Percentiles rank a stretch among this genome's conserved stretches.
phyloP scores from a whole-genome alignment of 2,113 vertebrate species.

The Macquaria ambigua region DNA sequence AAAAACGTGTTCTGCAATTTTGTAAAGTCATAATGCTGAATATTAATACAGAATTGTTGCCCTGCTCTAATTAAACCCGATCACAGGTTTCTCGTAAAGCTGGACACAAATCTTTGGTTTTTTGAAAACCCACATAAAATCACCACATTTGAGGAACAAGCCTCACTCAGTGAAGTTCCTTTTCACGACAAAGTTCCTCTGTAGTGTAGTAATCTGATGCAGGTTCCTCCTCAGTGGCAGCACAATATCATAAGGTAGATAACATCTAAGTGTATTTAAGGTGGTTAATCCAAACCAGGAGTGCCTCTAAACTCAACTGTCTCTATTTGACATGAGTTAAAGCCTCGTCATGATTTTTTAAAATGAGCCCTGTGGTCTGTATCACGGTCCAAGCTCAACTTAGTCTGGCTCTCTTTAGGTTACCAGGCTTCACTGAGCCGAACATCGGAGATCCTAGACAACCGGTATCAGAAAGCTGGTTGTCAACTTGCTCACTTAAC shows the following conservation, averaged over 20 bases:
- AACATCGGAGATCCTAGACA: not conserved
- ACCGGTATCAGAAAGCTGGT: not conserved
- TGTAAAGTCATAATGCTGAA: not conserved
- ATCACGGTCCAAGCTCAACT: not conserved
- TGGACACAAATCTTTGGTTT: not conserved
- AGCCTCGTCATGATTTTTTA: not conserved
- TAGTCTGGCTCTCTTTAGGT: not conserved
- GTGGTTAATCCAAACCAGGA: not conserved
- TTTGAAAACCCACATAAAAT: slow-evolving; percentile 17
- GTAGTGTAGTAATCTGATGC: slow-evolving; percentile 8
- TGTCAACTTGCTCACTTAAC: no score
- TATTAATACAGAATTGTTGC: not conserved
- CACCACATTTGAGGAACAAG: slow-evolving; percentile 52
- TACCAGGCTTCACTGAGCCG: not conserved
- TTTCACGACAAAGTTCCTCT: slow-evolving; percentile 32
- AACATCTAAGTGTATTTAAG: not conserved
- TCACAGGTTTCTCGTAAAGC: not conserved
- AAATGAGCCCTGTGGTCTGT: not conserved
- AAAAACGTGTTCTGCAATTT: not conserved
- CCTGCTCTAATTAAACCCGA: not conserved
- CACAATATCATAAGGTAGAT: not conserved
- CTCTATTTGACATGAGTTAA: not conserved
- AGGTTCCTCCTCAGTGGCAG: slow-evolving; percentile 25
- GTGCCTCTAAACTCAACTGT: not conserved
- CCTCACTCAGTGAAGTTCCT: slow-evolving; percentile 25